These are phyloP conservation scores for Brotula barbata DNA, from an alignment of 2,797 vertebrate species.

Conservation along the genomic window DNA sequence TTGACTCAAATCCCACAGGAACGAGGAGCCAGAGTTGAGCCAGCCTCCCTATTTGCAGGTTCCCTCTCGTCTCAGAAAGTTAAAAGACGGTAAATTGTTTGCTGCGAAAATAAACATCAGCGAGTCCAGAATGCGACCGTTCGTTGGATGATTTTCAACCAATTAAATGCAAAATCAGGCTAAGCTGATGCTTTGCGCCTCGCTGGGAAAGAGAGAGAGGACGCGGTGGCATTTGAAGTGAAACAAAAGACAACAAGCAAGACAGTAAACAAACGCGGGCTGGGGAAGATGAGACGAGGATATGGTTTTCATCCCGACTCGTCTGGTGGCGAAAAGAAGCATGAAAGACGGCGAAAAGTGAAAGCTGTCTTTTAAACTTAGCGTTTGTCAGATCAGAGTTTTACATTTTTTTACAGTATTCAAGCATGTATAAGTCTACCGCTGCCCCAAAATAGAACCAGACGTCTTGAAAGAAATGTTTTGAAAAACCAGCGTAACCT, in stretches of 20 bases:
- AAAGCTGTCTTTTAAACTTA: conserved; percentile 53
- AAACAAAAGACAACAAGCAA: conserved; percentile 55
- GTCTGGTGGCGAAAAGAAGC: conserved; percentile 46
- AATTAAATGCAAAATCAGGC: conserved; percentile 60
- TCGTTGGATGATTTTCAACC: conserved; percentile 52
- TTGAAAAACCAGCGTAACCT: conserved; percentile 23
- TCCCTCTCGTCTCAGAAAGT: conserved; percentile 7
- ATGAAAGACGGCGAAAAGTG: conserved; percentile 50
- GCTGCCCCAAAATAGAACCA: conserved; percentile 15
- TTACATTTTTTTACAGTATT: conserved; percentile 8
- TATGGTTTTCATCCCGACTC: conserved; percentile 28
- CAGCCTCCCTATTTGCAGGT: conserved; percentile 10
- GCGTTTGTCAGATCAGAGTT: conserved; percentile 41
- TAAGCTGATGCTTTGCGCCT: conserved; percentile 40
- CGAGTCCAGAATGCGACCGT: conserved; percentile 25
- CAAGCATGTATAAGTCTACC: conserved; percentile 16
- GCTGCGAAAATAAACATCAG: conserved; percentile 19
- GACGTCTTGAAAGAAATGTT: conserved; percentile 20
- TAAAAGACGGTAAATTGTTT: conserved; percentile 20
- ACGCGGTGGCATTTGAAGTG: conserved; percentile 59
- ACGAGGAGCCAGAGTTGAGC: background rate
- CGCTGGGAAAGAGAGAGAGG: conserved; percentile 39
- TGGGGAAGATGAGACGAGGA: conserved; percentile 26
- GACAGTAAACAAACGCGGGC: conserved; percentile 49
- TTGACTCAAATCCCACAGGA: conserved; percentile 2